Percentiles rank a stretch among this genome's conserved stretches.
phyloP scores from a whole-genome alignment of 1,140 invertebrate genomes.

The Euglossa dilemma region DNA sequence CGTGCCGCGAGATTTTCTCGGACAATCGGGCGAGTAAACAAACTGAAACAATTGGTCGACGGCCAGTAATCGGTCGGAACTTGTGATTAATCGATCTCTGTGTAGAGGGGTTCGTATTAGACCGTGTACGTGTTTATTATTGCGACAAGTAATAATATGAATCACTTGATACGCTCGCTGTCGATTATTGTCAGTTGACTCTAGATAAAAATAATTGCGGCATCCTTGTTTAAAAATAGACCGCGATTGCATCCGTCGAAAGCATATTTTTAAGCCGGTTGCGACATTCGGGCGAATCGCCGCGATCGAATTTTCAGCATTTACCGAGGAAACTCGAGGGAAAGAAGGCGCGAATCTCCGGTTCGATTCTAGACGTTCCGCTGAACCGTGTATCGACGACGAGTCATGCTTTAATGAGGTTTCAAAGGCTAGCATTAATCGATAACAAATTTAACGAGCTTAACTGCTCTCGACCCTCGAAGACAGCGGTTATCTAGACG shows the following conservation, averaged over 20 bases:
- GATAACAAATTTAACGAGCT: conserved; percentile 57
- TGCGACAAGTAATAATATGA: conserved; percentile 55
- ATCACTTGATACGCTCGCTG: conserved; percentile 48
- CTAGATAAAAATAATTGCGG: conserved; percentile 47
- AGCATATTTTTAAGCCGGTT: background rate
- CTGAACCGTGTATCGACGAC: background rate
- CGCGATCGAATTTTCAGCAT: background rate
- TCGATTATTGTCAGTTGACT: conserved; percentile 30
- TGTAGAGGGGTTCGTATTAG: conserved; percentile 10
- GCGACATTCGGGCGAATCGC: background rate
- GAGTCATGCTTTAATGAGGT: conserved; percentile 38
- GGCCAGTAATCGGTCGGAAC: conserved; percentile 21
- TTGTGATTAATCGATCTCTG: conserved; percentile 53
- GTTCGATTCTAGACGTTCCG: background rate
- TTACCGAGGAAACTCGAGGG: too few species aligned
- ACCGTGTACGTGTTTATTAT: conserved; percentile 55
- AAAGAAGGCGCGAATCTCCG: background rate
- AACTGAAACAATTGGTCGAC: conserved; percentile 19
- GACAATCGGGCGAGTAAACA: conserved; percentile 26
- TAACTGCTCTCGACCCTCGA: conserved; percentile 45
- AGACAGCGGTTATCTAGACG: conserved; percentile 42
- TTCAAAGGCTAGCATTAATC: conserved; percentile 47
- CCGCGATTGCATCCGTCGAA: conserved; percentile 9
- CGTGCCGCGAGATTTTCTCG: conserved; percentile 6
- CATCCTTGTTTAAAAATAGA: conserved; percentile 32